A percentile compares a stretch with the other conserved stretches of the same genome.
Evolutionary conservation across 2,888 invertebrate species (phyloP).

Genomic region (Erynnis tages): DNA sequence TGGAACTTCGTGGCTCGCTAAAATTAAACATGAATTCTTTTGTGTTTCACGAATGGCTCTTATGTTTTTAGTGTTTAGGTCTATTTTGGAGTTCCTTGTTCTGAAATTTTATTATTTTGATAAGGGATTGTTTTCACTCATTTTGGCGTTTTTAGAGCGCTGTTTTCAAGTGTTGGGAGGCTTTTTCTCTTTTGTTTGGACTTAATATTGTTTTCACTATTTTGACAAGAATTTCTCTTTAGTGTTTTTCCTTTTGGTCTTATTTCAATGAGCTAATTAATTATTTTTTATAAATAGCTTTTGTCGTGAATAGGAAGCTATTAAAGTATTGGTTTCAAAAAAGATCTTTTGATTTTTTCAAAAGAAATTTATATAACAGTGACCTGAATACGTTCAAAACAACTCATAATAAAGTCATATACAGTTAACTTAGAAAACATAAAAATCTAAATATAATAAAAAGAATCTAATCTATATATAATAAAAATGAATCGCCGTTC

Average conservation of each 20-base stretch:
- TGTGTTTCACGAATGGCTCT: conserved; percentile 12
- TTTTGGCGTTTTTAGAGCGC: conserved; percentile 8
- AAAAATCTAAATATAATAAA: too few species aligned
- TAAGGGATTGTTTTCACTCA: conserved; percentile 17
- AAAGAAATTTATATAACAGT: not conserved
- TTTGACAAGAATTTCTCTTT: conserved; percentile 1
- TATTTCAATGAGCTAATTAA: not conserved
- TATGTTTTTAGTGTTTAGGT: conserved; percentile 1
- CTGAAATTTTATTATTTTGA: conserved; percentile 9
- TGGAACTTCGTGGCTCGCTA: conserved; percentile 22
- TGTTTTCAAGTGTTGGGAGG: not conserved
- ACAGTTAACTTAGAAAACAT: too few species aligned
- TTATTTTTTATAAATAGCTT: not conserved
- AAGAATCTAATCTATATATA: too few species aligned
- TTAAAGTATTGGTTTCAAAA: not conserved
- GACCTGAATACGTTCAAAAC: too few species aligned
- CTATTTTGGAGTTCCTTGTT: not conserved
- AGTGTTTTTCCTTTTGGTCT: not conserved
- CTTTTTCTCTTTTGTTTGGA: conserved; percentile 5
- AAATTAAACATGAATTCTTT: conserved; percentile 19
- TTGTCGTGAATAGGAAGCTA: not conserved
- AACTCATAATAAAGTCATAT: too few species aligned
- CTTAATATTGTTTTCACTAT: not conserved
- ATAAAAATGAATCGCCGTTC: too few species aligned
- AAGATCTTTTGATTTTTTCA: not conserved